phyloP scores from a whole-genome alignment of 2,888 invertebrate genomes.

The Azorinus chamasolen region DNA sequence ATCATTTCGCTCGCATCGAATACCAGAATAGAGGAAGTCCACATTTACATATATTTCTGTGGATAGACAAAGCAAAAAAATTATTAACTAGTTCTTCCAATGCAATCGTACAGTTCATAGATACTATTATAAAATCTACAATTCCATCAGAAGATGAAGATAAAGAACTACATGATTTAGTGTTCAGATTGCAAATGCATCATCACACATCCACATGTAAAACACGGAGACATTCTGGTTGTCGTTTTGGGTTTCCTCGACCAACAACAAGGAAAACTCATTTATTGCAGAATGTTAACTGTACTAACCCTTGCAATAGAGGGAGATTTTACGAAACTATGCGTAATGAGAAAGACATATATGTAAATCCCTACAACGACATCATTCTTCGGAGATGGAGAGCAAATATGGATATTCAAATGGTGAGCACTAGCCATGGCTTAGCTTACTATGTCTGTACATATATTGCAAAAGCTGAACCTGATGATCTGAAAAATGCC shows the following conservation, averaged over 20 bases:
- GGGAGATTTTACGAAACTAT: conserved; percentile 30
- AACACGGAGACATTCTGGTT: conserved; percentile 2
- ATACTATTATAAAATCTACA: not conserved
- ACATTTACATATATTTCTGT: conserved; percentile 44
- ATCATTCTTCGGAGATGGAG: conserved; percentile 17
- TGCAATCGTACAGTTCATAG: not conserved
- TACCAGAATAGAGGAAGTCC: conserved; percentile 43
- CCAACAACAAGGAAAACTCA: conserved; percentile 25
- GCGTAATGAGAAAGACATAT: not conserved
- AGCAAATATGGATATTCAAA: conserved; percentile 47
- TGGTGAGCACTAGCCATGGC: conserved; percentile 16
- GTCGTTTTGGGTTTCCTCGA: conserved; percentile 53
- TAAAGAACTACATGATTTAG: not conserved
- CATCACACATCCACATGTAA: not conserved
- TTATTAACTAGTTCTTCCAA: no score
- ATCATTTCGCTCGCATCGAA: conserved; percentile 40
- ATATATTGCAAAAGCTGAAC: conserved; percentile 35
- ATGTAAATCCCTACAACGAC: conserved; percentile 36
- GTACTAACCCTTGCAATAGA: conserved; percentile 10
- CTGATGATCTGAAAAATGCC: conserved; percentile 17
- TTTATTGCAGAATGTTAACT: conserved; percentile 12
- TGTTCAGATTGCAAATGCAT: not conserved
- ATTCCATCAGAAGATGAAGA: not conserved
- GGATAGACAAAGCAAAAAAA: conserved; percentile 10
- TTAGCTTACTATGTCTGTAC: conserved; percentile 44